phyloP scores from a whole-genome alignment of 2,888 invertebrate genomes.

The Alloplasta piceator region DNA sequence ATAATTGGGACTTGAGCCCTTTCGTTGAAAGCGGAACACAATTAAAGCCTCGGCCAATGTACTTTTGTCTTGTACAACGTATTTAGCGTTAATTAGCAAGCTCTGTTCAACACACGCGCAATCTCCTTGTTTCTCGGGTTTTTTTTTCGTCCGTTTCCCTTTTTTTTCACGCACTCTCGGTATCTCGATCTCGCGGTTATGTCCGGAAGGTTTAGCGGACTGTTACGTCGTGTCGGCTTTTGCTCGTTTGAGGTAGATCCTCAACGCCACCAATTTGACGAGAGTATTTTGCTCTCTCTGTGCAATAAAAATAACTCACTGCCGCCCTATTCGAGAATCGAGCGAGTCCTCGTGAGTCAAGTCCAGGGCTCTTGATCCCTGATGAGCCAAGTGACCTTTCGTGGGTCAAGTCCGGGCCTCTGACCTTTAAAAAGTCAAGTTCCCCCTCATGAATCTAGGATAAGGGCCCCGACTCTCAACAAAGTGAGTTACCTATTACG shows the following conservation, averaged over 20 bases:
- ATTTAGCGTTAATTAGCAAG: conserved; percentile 69
- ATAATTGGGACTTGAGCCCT: no score
- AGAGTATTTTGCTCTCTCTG: not conserved
- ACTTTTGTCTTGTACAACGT: conserved; percentile 55
- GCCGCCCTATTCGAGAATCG: no score
- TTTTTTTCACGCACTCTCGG: not conserved
- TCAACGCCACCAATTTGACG: conserved; percentile 5
- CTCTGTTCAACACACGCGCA: conserved; percentile 6
- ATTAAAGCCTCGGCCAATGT: conserved; percentile 62
- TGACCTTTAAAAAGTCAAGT: no score
- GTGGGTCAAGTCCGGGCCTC: no score
- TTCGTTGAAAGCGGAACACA: no score
- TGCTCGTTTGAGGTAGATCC: not conserved
- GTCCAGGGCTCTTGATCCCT: no score
- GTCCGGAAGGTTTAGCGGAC: conserved; percentile 2
- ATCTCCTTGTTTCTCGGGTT: not conserved
- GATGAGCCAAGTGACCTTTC: no score
- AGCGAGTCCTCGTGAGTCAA: no score
- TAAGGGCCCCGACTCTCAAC: no score
- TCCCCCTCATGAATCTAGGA: no score
- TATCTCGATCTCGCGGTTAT: conserved; percentile 7
- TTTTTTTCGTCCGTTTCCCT: not conserved
- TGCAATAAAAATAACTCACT: no score
- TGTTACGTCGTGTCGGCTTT: conserved; percentile 5
- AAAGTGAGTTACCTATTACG: no score